These are phyloP conservation scores for Pandemis heparana DNA, from an alignment of 2,888 invertebrate genomes.

Conservation along the genomic window DNA sequence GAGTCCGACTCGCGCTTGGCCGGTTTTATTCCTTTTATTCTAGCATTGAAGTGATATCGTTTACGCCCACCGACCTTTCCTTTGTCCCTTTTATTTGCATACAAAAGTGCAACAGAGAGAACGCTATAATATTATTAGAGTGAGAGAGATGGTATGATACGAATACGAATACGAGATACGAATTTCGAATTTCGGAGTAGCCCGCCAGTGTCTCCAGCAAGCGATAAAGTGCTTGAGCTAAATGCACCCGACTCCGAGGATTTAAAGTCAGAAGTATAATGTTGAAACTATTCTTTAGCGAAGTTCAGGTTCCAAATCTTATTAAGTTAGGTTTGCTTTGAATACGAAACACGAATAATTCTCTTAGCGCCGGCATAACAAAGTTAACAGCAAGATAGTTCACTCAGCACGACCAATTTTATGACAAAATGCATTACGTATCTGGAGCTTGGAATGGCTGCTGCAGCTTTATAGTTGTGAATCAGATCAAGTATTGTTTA, in stretches of 20 bases:
- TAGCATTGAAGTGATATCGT: too few species aligned
- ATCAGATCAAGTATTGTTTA: too few species aligned
- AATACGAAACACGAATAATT: constrained; percentile 38
- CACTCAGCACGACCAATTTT: constrained; percentile 17
- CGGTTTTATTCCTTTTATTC: too few species aligned
- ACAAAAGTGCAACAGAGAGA: too few species aligned
- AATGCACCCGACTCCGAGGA: not conserved
- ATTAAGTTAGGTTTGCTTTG: constrained; percentile 33
- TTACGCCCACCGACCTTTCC: too few species aligned
- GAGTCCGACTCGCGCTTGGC: too few species aligned
- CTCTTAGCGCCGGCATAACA: constrained; percentile 31
- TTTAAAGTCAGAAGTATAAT: constrained; percentile 9
- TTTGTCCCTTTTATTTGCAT: too few species aligned
- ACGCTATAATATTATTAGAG: too few species aligned
- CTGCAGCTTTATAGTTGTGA: not conserved
- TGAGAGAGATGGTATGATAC: too few species aligned
- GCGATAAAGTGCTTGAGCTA: not conserved
- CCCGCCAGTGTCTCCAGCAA: too few species aligned
- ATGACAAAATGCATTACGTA: constrained; percentile 2
- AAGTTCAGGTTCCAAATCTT: constrained; percentile 27
- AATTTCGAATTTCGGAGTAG: too few species aligned
- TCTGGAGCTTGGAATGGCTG: not conserved
- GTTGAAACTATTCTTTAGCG: constrained; percentile 29
- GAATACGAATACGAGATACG: too few species aligned
- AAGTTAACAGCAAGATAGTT: constrained; percentile 22